Conservation (phyloP, 2,797 vertebrate genomes). For the Apodemus agrarius region DNA sequence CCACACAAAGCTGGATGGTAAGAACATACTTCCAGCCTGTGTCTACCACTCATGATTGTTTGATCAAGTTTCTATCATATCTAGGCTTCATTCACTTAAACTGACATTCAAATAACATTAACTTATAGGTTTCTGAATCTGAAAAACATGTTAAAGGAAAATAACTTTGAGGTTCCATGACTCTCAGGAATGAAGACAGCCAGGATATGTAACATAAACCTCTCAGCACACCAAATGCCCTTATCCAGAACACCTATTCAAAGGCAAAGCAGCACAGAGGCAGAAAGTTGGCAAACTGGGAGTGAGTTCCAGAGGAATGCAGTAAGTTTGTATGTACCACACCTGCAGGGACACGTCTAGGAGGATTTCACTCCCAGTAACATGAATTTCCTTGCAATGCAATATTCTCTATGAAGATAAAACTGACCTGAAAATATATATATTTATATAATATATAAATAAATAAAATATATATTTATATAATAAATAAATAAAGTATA, state of each 20-base stretch:
- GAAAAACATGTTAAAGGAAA: background rate
- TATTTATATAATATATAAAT: no score
- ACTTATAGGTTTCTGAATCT: background rate
- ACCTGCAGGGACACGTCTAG: background rate
- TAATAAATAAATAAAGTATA: no score
- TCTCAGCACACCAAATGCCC: background rate
- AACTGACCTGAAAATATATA: no score
- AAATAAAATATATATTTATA: no score
- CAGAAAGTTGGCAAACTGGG: rapidly evolving
- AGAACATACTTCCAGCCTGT: background rate
- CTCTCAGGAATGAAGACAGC: background rate
- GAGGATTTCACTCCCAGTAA: background rate
- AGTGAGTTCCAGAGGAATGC: no score
- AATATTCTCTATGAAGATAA: background rate
- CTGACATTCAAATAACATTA: background rate
- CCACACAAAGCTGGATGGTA: background rate
- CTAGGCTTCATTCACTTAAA: background rate
- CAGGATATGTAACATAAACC: background rate
- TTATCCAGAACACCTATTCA: background rate
- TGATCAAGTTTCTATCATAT: background rate
- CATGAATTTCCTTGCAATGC: background rate
- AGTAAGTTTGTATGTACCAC: no score
- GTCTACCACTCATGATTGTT: background rate
- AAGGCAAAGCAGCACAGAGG: rapidly evolving
- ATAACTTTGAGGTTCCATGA: background rate